Conservation (phyloP, 2,113 vertebrate genomes). For the Oncorhynchus kisutch region DNA sequence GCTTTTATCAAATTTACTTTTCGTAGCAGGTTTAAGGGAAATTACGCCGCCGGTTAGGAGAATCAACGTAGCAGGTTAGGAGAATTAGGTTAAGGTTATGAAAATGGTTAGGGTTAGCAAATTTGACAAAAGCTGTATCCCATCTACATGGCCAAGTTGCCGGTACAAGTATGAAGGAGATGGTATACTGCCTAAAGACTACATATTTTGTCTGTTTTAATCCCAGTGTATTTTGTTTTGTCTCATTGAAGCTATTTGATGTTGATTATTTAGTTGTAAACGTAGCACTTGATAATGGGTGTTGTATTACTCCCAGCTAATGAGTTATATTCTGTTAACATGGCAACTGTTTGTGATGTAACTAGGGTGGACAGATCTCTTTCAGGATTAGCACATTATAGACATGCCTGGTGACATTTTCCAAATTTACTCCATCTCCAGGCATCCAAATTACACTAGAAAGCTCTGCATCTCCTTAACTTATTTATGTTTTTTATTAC, state of each 20-base stretch:
- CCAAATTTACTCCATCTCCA: constrained; percentile 5
- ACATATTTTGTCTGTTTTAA: not conserved
- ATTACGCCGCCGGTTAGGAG: too few relatives aligned
- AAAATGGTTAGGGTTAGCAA: constrained; percentile 12
- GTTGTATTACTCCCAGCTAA: not conserved
- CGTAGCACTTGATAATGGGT: not conserved
- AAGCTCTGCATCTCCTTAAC: not conserved
- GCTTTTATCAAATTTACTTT: too few relatives aligned
- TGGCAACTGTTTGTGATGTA: constrained; percentile 1
- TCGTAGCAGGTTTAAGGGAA: too few relatives aligned
- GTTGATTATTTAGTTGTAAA: not conserved
- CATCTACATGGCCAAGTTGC: not conserved
- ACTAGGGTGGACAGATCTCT: not conserved
- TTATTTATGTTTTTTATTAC: constrained; percentile 38
- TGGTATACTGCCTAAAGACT: not conserved
- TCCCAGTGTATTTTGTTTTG: not conserved
- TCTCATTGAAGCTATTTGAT: not conserved
- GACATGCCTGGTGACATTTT: constrained; percentile 3
- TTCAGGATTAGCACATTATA: constrained; percentile 5
- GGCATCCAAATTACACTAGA: not conserved
- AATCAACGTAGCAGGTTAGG: too few relatives aligned
- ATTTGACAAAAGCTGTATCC: too few relatives aligned
- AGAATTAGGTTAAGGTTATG: too few relatives aligned
- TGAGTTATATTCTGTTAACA: constrained; percentile 11
- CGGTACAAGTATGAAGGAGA: not conserved